Base-by-base conservation (phyloP, 2,113 vertebrate genomes). In the Cettia cetti region DNA sequence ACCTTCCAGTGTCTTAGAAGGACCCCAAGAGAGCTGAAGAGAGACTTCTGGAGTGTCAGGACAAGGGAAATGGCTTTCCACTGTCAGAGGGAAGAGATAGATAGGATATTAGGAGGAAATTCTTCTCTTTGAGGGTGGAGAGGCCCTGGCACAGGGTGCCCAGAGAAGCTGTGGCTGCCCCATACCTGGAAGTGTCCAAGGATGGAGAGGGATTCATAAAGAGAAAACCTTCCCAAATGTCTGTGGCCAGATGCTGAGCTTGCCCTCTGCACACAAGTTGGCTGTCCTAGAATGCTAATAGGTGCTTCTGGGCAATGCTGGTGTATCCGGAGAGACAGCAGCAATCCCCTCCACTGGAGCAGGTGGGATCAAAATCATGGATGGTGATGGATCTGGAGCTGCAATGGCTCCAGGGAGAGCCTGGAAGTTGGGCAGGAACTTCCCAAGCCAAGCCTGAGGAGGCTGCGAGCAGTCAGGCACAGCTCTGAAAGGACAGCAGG, bases 401-500 rank as follows among this genome's bases (percentile, higher is more conserved):
- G 69, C 4, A 16, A 5, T 4, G 6, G 50, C 57, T 82, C 9
- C 1, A 3, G 40, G 11, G 3, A 66, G 35, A 72, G 24, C 30
- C 42, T 86, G 52, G 56, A 74, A 63, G 28, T 1, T 0, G 65
- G 53, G 35, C 31, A 89, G 92, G 30, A 28, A 17, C 35, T 74
- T 33, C 6, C 15, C 2, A 5, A 61, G 49, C 35, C 0, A 0
- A 49, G 59, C 22, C 33, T 1, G 3, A 49, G 20, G 31, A 72
- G 35, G 39, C 35, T 53, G 50, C 0, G 2, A 57, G 65, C 47
- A 23, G 49, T 18, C 69, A 35, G 50, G 1, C 16, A 2, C 15
- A 1, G 42, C 20, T 35, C 31, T 10, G 14, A 33, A 15, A 74
- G 83, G 45, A 65, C 42, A 70, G 49, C 65, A 15, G 76, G 89